These are phyloP conservation scores for Sceliomorpha sp. DNA, from an alignment of 2,888 invertebrate species.

Conservation along the genomic window DNA sequence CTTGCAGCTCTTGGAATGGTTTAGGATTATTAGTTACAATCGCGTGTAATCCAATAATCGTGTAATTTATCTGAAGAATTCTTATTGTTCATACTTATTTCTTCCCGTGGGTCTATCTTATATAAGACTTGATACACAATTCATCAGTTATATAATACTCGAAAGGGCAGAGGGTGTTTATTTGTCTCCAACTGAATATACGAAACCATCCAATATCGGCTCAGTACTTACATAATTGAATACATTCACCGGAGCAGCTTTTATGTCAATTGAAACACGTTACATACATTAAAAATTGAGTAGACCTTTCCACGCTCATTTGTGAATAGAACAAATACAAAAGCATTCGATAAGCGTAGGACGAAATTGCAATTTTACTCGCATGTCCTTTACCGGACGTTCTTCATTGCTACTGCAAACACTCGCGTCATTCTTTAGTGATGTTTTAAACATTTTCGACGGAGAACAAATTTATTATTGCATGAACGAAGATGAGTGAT, in stretches of 20 bases:
- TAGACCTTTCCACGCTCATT: not conserved
- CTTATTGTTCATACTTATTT: not conserved
- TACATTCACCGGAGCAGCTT: not conserved
- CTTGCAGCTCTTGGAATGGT: no score
- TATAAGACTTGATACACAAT: slow-evolving; percentile 64
- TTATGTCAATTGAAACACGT: slow-evolving; percentile 29
- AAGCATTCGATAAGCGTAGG: no score
- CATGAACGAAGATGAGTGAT: no score
- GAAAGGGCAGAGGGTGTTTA: slow-evolving; percentile 43
- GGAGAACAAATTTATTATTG: no score
- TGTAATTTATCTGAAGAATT: no score
- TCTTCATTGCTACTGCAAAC: no score
- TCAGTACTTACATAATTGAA: slow-evolving; percentile 34
- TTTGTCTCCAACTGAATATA: slow-evolving; percentile 44
- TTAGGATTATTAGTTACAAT: no score
- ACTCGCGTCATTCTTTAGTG: no score
- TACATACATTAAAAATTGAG: slow-evolving; percentile 4
- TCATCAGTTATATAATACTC: slow-evolving; percentile 67
- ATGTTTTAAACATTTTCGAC: no score
- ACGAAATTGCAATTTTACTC: no score
- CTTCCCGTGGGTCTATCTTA: slow-evolving; percentile 46
- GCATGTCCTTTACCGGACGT: no score
- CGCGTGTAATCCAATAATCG: no score
- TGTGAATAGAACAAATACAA: slow-evolving; percentile 2
- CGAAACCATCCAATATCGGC: slow-evolving; percentile 24